Percentiles rank a stretch among this genome's conserved stretches.
phyloP scores from a whole-genome alignment of 2,113 vertebrate genomes.

The Felis chaus region DNA sequence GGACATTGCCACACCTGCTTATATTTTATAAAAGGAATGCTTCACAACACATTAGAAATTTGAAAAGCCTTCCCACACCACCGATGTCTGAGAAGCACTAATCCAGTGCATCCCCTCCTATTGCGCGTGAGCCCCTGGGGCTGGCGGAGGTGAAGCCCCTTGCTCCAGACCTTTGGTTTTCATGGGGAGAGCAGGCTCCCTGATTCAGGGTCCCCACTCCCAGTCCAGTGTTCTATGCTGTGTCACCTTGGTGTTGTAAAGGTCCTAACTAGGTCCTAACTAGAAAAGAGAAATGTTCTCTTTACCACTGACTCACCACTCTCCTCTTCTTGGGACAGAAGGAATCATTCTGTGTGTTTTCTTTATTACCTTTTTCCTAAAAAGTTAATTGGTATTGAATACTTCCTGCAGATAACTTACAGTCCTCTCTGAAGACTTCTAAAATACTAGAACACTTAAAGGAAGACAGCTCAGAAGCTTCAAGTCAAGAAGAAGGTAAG shows the following conservation, averaged over 20 bases:
- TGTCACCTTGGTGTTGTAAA: not conserved
- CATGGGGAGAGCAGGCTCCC: not conserved
- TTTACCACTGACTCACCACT: not conserved
- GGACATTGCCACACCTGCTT: not conserved
- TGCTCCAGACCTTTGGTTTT: no score
- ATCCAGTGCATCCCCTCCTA: accelerated
- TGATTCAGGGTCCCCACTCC: no score
- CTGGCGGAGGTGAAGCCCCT: not conserved
- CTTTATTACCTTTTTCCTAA: slow-evolving; percentile 56
- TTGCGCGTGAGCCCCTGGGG: accelerated
- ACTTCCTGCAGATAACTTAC: slow-evolving; percentile 88
- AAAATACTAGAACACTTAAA: slow-evolving; percentile 89
- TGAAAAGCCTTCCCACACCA: no score
- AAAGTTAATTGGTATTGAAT: slow-evolving; percentile 78
- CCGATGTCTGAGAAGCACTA: not conserved
- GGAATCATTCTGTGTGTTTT: not conserved
- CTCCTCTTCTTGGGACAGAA: not conserved
- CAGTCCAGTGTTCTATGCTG: not conserved
- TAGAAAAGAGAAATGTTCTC: not conserved
- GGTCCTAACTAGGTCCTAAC: not conserved
- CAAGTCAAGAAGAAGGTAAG: slow-evolving; percentile 97
- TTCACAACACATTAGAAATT: not conserved
- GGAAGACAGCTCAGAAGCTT: slow-evolving; percentile 94
- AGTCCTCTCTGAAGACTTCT: slow-evolving; percentile 87
- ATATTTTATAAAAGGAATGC: not conserved